phyloP scores from a whole-genome alignment of 2,113 vertebrate species.

The Rhinichthys klamathensis region DNA sequence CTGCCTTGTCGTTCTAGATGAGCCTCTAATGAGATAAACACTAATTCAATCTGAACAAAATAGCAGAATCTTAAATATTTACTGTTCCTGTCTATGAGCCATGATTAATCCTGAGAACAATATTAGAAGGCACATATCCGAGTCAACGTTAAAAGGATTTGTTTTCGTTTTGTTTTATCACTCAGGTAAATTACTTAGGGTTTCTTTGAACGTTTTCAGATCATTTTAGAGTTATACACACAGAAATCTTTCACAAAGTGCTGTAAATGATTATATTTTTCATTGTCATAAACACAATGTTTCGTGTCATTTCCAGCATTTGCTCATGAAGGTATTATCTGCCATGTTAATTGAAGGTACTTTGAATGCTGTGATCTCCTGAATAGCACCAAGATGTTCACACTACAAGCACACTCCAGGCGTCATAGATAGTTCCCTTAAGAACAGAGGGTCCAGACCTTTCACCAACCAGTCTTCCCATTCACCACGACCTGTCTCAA shows the following conservation, averaged over 20 bases:
- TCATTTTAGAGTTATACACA: not conserved
- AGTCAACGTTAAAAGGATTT: conserved; percentile 57
- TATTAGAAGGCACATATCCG: conserved; percentile 52
- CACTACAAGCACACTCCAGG: conserved; percentile 25
- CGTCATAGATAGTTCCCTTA: conserved; percentile 10
- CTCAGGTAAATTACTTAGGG: conserved; percentile 31
- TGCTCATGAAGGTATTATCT: not conserved
- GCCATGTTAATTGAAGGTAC: not conserved
- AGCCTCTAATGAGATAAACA: conserved; percentile 64
- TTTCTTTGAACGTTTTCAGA: not conserved
- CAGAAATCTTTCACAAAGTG: not conserved
- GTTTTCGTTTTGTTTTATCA: conserved; percentile 44
- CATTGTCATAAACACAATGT: not conserved
- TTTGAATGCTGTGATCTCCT: not conserved
- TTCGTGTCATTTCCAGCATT: not conserved
- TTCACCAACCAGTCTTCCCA: not conserved
- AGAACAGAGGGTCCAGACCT: conserved; percentile 16
- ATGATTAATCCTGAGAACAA: conserved; percentile 59
- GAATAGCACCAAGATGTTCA: conserved; percentile 2
- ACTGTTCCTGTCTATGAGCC: conserved; percentile 59
- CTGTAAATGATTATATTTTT: not conserved
- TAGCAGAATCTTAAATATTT: conserved; percentile 62
- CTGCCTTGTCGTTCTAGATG: conserved; percentile 52
- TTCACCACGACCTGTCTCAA: conserved; percentile 17
- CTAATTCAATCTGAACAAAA: conserved; percentile 60